phyloP scores from a whole-genome alignment of 92 coral and sea anemone species.

The Paramuricea clavata region DNA sequence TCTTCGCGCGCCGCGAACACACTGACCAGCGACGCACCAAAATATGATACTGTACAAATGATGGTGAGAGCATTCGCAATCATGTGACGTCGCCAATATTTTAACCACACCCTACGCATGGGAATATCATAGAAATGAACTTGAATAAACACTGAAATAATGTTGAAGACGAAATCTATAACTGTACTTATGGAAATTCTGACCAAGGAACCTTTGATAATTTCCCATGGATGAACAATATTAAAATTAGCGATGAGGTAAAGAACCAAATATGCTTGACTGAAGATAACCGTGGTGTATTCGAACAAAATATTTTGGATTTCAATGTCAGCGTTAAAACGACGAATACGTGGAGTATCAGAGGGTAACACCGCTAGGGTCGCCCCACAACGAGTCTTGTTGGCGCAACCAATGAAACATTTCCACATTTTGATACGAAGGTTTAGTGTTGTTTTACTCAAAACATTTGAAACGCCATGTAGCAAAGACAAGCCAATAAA shows the following conservation, averaged over 20 bases:
- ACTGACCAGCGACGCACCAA: neutral
- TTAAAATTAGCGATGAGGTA: neutral
- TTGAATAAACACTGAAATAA: slow-evolving; percentile 70
- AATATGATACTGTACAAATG: slow-evolving; percentile 46
- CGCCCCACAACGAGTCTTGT: slow-evolving; percentile 32
- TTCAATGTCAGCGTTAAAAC: slow-evolving; percentile 81
- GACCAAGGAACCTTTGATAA: slow-evolving; percentile 36
- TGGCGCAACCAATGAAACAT: slow-evolving; percentile 34
- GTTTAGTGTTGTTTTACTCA: slow-evolving; percentile 73
- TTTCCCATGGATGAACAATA: neutral
- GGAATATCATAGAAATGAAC: too few relatives aligned
- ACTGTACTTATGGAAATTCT: slow-evolving; percentile 68
- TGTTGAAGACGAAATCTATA: slow-evolving; percentile 71
- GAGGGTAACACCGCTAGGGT: slow-evolving; percentile 30
- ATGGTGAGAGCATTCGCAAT: slow-evolving; percentile 44
- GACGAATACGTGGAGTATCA: slow-evolving; percentile 72
- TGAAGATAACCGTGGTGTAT: slow-evolving; percentile 23
- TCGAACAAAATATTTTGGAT: too few relatives aligned
- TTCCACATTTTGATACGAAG: too few relatives aligned
- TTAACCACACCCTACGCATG: slow-evolving; percentile 65
- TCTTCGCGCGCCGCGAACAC: neutral
- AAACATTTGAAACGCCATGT: slow-evolving; percentile 66
- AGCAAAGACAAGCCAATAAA: too few relatives aligned
- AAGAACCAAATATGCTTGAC: neutral
- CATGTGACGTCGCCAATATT: slow-evolving; percentile 66